Conservation (phyloP, 2,113 vertebrate species). For the Neolamprologus caudopunctatus region DNA sequence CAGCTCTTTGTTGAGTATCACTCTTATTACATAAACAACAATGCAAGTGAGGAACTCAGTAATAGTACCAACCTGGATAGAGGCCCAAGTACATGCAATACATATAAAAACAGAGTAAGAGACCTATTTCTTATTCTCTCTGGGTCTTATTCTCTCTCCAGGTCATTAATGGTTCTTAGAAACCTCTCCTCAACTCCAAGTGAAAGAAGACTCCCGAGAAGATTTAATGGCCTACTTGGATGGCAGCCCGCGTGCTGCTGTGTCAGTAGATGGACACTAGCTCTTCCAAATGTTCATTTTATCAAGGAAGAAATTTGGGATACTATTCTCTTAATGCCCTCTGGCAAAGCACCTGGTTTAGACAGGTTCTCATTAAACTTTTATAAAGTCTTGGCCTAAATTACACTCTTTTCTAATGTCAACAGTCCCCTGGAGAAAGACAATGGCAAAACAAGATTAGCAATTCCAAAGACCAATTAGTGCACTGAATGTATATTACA, state of each 20-base stretch:
- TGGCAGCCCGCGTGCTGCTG: neutral
- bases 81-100: neutral
- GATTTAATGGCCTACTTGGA: slow-evolving; percentile 15
- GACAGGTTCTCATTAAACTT: slow-evolving; percentile 27
- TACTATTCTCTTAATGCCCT: slow-evolving; percentile 8
- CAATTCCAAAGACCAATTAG: neutral
- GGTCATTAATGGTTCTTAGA: neutral
- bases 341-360: slow-evolving; percentile 33
- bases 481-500: neutral
- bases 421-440: neutral
- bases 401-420: neutral
- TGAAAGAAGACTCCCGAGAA: neutral
- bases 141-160: neutral
- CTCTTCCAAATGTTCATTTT: slow-evolving; percentile 30
- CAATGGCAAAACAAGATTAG: neutral
- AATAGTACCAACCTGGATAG: neutral
- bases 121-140: neutral
- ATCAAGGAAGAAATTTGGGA: neutral
- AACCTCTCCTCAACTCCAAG: neutral
- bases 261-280: slow-evolving; percentile 10
- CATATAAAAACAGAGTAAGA: neutral
- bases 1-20: neutral
- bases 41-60: neutral
- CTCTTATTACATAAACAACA: neutral
- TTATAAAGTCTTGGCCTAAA: neutral